Evolutionary conservation across 2,113 vertebrate genomes (phyloP).

Genomic region (Cnemophilus loriae): DNA sequence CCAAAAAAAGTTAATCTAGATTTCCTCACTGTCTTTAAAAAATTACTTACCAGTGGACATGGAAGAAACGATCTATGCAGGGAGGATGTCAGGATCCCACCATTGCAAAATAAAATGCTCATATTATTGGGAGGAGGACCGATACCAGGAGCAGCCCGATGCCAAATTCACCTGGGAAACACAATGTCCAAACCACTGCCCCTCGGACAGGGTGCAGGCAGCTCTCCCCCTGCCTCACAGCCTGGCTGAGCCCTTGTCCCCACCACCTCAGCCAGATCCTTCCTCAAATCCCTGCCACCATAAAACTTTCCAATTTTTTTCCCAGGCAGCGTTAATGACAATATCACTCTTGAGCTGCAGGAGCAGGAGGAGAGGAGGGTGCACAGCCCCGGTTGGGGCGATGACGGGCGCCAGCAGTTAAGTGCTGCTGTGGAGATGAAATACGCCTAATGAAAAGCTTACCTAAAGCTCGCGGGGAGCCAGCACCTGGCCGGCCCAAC

Average conservation of each 20-base stretch:
- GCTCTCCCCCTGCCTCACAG: not conserved
- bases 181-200: not conserved
- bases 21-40: not conserved
- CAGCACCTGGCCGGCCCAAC: fast-evolving
- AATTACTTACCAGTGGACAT: not conserved
- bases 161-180: not conserved
- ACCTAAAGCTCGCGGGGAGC: not conserved
- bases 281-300: not conserved
- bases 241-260: not conserved
- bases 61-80: not conserved
- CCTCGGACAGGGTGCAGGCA: fast-evolving
- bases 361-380: not conserved
- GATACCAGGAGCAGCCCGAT: not conserved
- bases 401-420: not conserved
- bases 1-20: not conserved
- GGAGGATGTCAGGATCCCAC: fast-evolving
- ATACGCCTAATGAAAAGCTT: conserved; percentile 4
- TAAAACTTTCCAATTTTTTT: not conserved
- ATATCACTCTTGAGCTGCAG: not conserved
- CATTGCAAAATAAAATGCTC: not conserved
- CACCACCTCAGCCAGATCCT: fast-evolving
- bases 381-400: fast-evolving
- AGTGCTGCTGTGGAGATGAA: not conserved
- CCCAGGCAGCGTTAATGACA: not conserved
- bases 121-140: not conserved